Base-by-base conservation (phyloP, 1,140 invertebrate genomes). In the Dreissena polymorpha region DNA sequence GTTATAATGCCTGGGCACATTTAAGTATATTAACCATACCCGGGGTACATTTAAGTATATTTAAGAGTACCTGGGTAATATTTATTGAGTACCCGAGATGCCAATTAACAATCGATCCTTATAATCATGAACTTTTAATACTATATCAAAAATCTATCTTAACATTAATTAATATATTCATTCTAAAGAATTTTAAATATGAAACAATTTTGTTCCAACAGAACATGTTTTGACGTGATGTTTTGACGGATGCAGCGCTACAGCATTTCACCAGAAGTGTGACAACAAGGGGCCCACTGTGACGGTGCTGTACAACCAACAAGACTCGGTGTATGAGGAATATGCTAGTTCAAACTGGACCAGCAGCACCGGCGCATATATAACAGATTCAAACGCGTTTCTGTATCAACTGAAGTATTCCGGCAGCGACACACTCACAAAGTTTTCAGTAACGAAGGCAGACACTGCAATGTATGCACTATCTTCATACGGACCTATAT, bases 231-330 rank as follows among this genome's bases (percentile, higher is more conserved):
- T n/a, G n/a, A n/a, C n/a, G n/a, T n/a, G n/a, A n/a, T n/a, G n/a
- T n/a, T n/a, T n/a, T n/a, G 78, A 85, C 63, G 83, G 83, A 16
- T 82, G 69, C 68, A 55, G 14, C 49, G 39, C 67, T 7, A 18
- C 21, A 12, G 57, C 55, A 39, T 86, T 86, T 57, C 86, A 86
- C 39, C 25, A 51, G 55, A 68, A 73, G 27, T 85, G 83, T 75
- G 77, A 85, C 55, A 77, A 73, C 51, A 53, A 82, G 57, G 83
- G 83, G 2, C 78, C 83, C 6, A 86, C 86, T n/a, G 60, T 86
- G 0, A 85, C 83, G 27, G 72, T 84, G 14, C 39, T 74, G 51
- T 80, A 81, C 53, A 84, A 83, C 67, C 67, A 70, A 10, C 49
- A 68, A n/a, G 78, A 72, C 10, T 82, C 64, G 63, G 60, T 86